A percentile compares a stretch with the other conserved stretches of the same genome.
phyloP scores from a whole-genome alignment of 2,888 invertebrate species.

The Lycia hirtaria region DNA sequence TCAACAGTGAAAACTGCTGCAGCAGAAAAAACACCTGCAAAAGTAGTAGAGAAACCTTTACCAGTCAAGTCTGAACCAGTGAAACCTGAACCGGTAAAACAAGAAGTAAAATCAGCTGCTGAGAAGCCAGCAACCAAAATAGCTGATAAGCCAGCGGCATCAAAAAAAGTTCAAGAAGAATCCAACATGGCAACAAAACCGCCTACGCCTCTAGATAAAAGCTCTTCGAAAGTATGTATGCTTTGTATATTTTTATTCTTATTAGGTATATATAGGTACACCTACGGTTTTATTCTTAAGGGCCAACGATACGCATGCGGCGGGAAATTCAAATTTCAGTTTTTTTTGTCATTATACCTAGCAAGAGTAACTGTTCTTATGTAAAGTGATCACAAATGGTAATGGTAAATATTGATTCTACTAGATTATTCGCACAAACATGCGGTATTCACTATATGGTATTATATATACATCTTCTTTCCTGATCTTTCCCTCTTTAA shows the following conservation, averaged over 20 bases:
- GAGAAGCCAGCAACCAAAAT: conserved; percentile 47
- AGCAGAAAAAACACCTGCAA: conserved; percentile 45
- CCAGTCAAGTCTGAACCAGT: conserved; percentile 28
- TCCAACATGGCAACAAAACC: conserved; percentile 79
- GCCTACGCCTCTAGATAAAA: conserved; percentile 70
- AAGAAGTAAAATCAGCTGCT: conserved; percentile 35
- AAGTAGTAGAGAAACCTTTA: conserved; percentile 46
- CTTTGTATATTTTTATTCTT: too few relatives aligned
- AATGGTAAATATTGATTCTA: neutral
- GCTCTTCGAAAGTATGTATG: conserved; percentile 70
- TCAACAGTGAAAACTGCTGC: conserved; percentile 40
- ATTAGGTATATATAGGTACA: too few relatives aligned
- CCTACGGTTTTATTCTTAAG: too few relatives aligned
- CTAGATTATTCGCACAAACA: too few relatives aligned
- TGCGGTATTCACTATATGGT: too few relatives aligned
- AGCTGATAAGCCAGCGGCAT: conserved; percentile 51
- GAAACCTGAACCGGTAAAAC: conserved; percentile 38
- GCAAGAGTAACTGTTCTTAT: too few relatives aligned
- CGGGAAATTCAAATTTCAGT: too few relatives aligned
- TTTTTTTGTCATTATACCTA: too few relatives aligned
- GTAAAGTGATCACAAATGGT: neutral
- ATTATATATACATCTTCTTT: too few relatives aligned
- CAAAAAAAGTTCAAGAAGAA: conserved; percentile 64
- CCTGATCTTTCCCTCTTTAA: neutral
- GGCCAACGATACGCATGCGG: too few relatives aligned